Conservation (phyloP, 2,797 vertebrate species). For the Eidolon dupreanum region DNA sequence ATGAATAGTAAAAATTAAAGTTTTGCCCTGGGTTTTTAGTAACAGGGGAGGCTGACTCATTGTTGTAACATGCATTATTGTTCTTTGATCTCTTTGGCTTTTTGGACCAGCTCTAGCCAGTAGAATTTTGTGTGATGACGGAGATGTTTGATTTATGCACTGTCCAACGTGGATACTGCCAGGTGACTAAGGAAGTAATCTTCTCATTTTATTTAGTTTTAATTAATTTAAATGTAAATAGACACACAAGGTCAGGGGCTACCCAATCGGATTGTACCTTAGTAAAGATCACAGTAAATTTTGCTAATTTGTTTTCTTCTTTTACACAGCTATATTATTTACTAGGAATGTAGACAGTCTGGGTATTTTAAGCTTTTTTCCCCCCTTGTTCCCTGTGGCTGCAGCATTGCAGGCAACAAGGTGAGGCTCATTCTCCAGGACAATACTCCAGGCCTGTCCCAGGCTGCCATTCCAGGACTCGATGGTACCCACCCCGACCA, state of each 20-base stretch:
- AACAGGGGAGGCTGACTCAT: not conserved
- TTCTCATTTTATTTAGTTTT: not conserved
- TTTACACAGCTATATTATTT: not conserved
- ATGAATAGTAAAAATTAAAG: not conserved
- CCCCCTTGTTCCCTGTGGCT: not conserved
- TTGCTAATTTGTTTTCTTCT: not conserved
- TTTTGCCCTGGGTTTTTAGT: not conserved
- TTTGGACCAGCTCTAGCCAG: not conserved
- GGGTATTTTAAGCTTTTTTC: not conserved
- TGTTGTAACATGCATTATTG: not conserved
- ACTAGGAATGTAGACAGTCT: not conserved
- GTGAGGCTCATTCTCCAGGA: not conserved
- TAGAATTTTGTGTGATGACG: not conserved
- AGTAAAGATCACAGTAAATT: not conserved
- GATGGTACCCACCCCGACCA: fast-evolving
- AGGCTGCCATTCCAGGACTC: not conserved
- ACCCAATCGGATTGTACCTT: not conserved
- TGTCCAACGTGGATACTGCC: fast-evolving
- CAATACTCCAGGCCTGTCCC: no score
- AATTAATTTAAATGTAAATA: not conserved
- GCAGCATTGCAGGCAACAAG: not conserved
- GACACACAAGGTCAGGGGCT: not conserved
- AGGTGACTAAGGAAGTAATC: not conserved
- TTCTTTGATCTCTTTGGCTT: not conserved
- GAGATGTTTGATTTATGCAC: not conserved